phyloP scores from a whole-genome alignment of 2,113 vertebrate species.

The Albula goreensis region DNA sequence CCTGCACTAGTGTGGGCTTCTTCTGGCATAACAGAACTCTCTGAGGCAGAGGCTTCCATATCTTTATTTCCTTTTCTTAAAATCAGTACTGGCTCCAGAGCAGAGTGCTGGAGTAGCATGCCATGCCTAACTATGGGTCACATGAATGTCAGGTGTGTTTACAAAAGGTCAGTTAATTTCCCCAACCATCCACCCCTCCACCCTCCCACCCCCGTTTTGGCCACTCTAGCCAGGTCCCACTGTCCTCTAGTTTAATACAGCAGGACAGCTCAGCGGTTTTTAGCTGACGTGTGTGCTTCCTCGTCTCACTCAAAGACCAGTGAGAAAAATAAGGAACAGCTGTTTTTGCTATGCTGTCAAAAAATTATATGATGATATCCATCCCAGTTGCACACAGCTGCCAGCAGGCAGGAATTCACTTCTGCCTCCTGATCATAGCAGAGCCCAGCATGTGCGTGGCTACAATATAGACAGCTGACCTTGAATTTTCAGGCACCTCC shows the following conservation, averaged over 20 bases:
- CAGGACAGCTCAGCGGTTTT: neutral
- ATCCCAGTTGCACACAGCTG: neutral
- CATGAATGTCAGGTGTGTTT: neutral
- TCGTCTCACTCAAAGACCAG: neutral
- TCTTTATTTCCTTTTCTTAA: neutral
- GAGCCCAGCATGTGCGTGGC: neutral
- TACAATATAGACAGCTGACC: neutral
- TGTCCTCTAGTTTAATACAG: neutral
- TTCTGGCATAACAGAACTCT: neutral
- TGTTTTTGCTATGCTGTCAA: neutral
- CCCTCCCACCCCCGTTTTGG: constrained; percentile 26
- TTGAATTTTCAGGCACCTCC: neutral
- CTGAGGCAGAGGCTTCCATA: neutral
- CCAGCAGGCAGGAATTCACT: neutral
- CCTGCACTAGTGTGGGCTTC: too few species aligned
- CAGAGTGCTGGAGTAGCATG: neutral
- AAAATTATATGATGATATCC: neutral
- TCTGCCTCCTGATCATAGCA: neutral
- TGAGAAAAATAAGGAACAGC: neutral
- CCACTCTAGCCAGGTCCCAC: neutral
- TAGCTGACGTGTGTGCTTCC: neutral
- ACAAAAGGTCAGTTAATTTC: neutral
- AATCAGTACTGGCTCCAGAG: neutral
- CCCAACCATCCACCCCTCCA: constrained; percentile 3
- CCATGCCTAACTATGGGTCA: neutral